Conservation (phyloP, 2,113 vertebrate genomes). For the Bucco capensis region DNA sequence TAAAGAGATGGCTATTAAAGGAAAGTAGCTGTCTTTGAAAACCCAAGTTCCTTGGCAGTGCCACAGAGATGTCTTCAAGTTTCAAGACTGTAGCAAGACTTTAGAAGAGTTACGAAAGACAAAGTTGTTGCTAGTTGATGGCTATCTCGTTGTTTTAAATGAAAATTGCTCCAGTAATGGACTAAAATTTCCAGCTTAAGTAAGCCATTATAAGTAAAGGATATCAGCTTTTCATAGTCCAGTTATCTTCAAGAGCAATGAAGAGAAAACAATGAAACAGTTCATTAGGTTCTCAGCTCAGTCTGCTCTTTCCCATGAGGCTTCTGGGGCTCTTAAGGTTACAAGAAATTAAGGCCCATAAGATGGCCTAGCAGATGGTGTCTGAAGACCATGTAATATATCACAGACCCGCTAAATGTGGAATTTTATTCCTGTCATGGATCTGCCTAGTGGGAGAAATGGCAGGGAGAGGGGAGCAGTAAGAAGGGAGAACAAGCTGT, state of each 20-base stretch:
- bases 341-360: neutral
- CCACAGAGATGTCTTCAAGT: neutral
- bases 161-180: too few relatives aligned
- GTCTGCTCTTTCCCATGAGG: neutral
- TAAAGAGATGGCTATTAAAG: neutral
- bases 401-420: neutral
- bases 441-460: neutral
- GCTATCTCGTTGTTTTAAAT: neutral
- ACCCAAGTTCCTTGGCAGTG: neutral
- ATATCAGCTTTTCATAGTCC: neutral
- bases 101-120: neutral
- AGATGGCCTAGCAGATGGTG: neutral
- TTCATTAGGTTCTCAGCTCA: neutral
- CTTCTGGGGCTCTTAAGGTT: neutral
- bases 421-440: neutral
- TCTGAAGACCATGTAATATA: neutral
- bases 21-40: neutral
- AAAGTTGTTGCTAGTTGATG: neutral
- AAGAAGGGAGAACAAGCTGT: neutral
- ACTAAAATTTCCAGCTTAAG: neutral
- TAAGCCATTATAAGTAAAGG: neutral
- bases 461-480: rapidly evolving
- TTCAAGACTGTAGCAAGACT: neutral
- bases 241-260: neutral
- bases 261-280: neutral